Evolutionary conservation across 2,888 invertebrate species (phyloP), one percentile per base, ranked within the genome.

Genomic region (Endomychus coccineus): DNA sequence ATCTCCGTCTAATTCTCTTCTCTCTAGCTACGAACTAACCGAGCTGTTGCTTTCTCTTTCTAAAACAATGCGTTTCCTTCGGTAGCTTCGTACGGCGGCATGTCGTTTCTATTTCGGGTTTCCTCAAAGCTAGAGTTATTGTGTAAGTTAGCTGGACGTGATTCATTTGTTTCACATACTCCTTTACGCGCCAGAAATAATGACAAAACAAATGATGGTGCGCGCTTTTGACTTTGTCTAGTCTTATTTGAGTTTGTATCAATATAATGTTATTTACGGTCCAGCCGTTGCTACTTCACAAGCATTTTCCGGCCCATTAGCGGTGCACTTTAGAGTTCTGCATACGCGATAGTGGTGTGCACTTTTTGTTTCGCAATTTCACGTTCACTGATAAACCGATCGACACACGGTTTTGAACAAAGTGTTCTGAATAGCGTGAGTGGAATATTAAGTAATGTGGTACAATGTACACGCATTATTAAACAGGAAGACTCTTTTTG

Each of bases 121-220:
- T 37, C 31, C 36, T 40, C 34, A 32, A 13, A 31, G 27, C 28
- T 30, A 19, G 21, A 31, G 32, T 46, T 49, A 46, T 45, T 47
- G 44, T 32, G 44, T 42, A 43, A 33, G 33, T 39, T 39, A 31
- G 30, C 40, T 38, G 27, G 33, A 27, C 28, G 39, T 49, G 51
- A 51, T 44, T 52, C 49, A 50, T 49, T 46, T 42, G 49, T 48
- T 45, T 44, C 42, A 38, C 48, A 39, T 49, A 40, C 44, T 48
- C 43, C 50, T 49, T 50, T 37, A 25, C 31, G 36, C 39, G 46
- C 47, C 46, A 50, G 48, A 44, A 50, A 48, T 50, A 50, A 45
- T 50, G 36, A 43, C 45, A 45, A 45, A 50, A 50, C 48, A 50
- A 50, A 50, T 48, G 48, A 45, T 44, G 37, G 47, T 43, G 31